Evolutionary conservation across 2,113 vertebrate species (phyloP).

Genomic region (Leptocoma aspasia): DNA sequence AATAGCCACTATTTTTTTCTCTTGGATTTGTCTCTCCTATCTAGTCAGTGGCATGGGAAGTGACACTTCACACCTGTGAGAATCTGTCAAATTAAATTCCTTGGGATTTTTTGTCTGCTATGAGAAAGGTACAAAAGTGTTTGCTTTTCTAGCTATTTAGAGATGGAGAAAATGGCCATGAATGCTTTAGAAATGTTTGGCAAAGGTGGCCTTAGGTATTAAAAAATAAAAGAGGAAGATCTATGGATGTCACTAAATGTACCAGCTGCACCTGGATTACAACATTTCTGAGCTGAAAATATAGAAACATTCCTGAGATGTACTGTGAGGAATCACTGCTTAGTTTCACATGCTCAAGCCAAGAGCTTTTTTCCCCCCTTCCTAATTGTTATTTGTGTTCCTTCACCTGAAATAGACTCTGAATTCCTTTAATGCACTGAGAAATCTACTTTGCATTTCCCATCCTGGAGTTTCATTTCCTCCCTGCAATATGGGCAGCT

Average conservation of each 20-base stretch:
- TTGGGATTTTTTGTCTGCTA: neutral
- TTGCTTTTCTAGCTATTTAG: conserved; percentile 2
- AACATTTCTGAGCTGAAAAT: neutral
- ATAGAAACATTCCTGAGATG: neutral
- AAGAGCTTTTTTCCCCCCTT: neutral
- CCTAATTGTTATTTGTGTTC: neutral
- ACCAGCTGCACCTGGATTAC: neutral
- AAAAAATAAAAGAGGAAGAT: neutral
- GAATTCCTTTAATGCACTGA: neutral
- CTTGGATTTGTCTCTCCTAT: neutral
- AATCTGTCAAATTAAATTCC: neutral
- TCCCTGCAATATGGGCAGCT: neutral
- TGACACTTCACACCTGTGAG: neutral
- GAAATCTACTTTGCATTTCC: neutral
- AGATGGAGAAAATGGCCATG: neutral
- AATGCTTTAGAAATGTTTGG: neutral
- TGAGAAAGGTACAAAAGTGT: neutral
- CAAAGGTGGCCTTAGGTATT: neutral
- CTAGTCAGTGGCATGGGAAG: neutral
- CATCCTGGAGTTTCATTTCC: neutral
- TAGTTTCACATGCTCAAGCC: neutral
- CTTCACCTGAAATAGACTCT: neutral
- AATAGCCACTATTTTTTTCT: neutral
- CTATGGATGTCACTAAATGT: neutral
- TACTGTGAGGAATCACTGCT: neutral